Evolutionary conservation across 2,797 vertebrate species (phyloP), one percentile per base, ranked within the genome.

Genomic region (Ptychobarbus kaznakovi): DNA sequence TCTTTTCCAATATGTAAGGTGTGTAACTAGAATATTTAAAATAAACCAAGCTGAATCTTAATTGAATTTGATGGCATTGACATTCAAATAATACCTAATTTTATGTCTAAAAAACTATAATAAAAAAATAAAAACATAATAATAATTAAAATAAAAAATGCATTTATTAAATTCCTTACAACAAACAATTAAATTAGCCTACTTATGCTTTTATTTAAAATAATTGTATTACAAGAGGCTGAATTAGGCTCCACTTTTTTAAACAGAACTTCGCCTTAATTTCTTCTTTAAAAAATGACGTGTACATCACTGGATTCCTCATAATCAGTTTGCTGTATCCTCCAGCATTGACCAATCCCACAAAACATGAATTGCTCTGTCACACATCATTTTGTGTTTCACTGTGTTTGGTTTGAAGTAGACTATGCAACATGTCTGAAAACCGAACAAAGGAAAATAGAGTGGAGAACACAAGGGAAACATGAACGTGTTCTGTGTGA

Each of bases 401-500:
- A 76, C 18, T 6, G 9, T 16, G 6, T 58, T 77, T 56, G 6
- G 75, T 58, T 58, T 58, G 49, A 38, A 56, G 49, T 10, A 22
- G 49, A 53, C 49, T 76, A 51, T 35, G 18, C 28, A 76, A 40
- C 20, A 77, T 77, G 20, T 38, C 75, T 61, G 53, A 61, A 77
- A 58, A 69, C 13, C 53, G 66, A 38, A 22, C 7, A 73, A 73
- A 28, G 4, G 38, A 42, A 32, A 38, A 20, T 9, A 18, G 68
- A 70, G 38, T 70, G 42, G 38, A n/a, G 38, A 70, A 70, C 42
- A 72, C 12, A 25, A 22, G 9, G 40, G 65, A 61, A 56, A 66
- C 16, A 53, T 46, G 40, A 42, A 22, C 2, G 53, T 74, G 58
- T 87, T 81, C 75, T 80, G 69, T 73, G 63, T 68, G 61, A 85